Base-by-base conservation (phyloP, 2,113 vertebrate species). In the Loxodonta africana region DNA sequence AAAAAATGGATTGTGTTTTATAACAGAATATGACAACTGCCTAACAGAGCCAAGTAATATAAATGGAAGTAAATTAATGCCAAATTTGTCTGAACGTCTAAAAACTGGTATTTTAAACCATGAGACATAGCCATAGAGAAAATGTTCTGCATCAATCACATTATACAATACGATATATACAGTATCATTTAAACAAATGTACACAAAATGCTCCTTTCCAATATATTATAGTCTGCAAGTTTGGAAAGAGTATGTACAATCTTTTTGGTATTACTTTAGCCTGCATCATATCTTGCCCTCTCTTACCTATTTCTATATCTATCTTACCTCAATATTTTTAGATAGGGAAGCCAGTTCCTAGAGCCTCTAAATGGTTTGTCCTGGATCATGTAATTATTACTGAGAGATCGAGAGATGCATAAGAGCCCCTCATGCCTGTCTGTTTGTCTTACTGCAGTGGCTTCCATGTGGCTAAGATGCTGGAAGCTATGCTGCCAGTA, bases 31-130 rank as follows among this genome's bases (percentile, higher is more conserved):
- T 90, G 33, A 69, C n/a, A 95, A 60, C 21, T 85, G 25, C 8
- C 91, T 76, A 90, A 87, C 33, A 81, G 30, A 83, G 28, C 8
- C 28, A 87, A 83, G 71, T n/a, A 44, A 86, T 77, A 88, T n/a
- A 83, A 91, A 63, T 46, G 2, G 89, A 90, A 91, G 51, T 57
- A n/a, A 83, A 91, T 88, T n/a, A 20, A 51, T 25, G n/a, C 83
- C 30, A 91, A 63, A 83, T 33, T 44, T 44, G 20, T 51, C 30
- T 94, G 48, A 87, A 80, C 57, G 83, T 87, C 57, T 83, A 63
- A 74, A 90, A 92, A 33, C 8, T 63, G 23, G 4, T 85, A 91
- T 78, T 93, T 83, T 95, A 84, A 86, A 60, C 78, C 26, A 87
- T 44, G 15, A 71, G n/a, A 76, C 14, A 76, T 0, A 84, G 28